Conservation (phyloP, 2,113 vertebrate genomes). For the Cyprinodon variegatus region DNA sequence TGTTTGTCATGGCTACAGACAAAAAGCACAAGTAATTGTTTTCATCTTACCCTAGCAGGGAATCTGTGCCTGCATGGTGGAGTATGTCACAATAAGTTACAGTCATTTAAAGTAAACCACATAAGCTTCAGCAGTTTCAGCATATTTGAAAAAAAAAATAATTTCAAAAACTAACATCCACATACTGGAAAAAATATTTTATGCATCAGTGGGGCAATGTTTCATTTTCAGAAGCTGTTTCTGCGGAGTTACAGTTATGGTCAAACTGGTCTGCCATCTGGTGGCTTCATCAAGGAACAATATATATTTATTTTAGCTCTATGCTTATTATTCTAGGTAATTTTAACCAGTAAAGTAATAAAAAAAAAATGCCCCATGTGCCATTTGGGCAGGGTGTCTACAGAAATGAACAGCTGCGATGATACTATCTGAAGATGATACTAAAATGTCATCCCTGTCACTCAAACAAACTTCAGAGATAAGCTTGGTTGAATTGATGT, state of each 20-base stretch:
- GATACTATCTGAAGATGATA: constrained; percentile 3
- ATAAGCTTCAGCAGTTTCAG: no score
- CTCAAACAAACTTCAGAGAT: constrained; percentile 2
- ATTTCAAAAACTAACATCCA: not conserved
- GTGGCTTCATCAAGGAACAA: not conserved
- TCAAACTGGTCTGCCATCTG: not conserved
- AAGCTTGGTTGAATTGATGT: not conserved
- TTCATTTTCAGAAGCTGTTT: not conserved
- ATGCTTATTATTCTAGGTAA: not conserved
- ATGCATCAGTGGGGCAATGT: not conserved
- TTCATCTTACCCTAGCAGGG: not conserved
- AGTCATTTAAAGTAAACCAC: not conserved
- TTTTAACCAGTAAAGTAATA: no score
- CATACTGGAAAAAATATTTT: not conserved
- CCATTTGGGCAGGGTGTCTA: not conserved
- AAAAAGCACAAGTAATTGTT: not conserved
- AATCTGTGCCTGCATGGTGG: no score
- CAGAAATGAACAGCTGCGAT: constrained; percentile 29
- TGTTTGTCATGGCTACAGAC: not conserved
- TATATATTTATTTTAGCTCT: not conserved
- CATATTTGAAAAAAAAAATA: no score
- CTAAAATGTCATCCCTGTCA: constrained; percentile 10
- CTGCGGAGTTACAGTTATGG: not conserved
- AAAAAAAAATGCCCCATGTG: not conserved
- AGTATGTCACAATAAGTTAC: not conserved